These are phyloP conservation scores for Antechinus stuartii DNA, from an alignment of 2,113 vertebrate species.

Conservation along the genomic window DNA sequence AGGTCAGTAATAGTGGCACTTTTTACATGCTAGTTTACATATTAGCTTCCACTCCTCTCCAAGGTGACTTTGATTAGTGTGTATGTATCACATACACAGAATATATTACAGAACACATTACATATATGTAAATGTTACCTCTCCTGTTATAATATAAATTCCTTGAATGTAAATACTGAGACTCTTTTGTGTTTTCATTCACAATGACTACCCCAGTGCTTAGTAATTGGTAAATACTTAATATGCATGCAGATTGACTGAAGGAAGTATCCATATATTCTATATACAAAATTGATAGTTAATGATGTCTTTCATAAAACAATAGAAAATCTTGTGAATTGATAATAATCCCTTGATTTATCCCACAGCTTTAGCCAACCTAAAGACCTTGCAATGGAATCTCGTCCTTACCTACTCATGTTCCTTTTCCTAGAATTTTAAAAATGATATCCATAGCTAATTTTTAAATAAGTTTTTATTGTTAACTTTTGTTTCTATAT, in stretches of 20 bases:
- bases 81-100: no score
- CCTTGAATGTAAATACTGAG: background rate
- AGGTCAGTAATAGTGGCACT: background rate
- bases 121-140: background rate
- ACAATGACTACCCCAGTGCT: background rate
- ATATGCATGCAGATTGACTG: background rate
- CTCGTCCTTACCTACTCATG: slow-evolving; percentile 56
- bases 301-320: slow-evolving; percentile 66
- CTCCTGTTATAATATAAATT: background rate
- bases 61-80: background rate
- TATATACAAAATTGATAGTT: slow-evolving; percentile 23
- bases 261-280: background rate
- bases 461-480: background rate
- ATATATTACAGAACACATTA: no score
- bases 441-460: slow-evolving; percentile 30
- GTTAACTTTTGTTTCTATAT: background rate
- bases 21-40: background rate
- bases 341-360: slow-evolving; percentile 66
- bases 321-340: slow-evolving; percentile 60
- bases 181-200: background rate
- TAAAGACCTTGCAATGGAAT: slow-evolving; percentile 62
- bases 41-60: background rate
- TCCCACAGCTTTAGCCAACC: slow-evolving; percentile 61
- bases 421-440: slow-evolving; percentile 38
- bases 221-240: background rate